These are phyloP conservation scores for Muscina levida DNA, from an alignment of 2,888 invertebrate species.

Conservation along the genomic window DNA sequence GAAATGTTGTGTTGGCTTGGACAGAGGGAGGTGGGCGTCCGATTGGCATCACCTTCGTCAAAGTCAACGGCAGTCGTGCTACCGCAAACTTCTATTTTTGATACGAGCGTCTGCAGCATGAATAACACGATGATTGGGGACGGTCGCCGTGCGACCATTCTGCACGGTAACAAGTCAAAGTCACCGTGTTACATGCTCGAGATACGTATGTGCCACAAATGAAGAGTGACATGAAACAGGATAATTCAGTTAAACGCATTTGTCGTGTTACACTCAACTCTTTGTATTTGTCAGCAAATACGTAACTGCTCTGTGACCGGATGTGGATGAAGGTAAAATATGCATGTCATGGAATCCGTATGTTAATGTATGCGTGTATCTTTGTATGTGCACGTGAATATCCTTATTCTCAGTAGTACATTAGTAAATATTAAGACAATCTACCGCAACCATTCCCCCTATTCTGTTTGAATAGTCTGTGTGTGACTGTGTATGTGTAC, in stretches of 20 bases:
- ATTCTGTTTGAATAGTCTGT: too few species aligned
- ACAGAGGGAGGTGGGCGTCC: background rate
- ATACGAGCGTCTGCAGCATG: conserved; percentile 19
- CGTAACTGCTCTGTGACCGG: conserved; percentile 11
- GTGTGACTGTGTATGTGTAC: too few species aligned
- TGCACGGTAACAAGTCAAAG: conserved; percentile 51
- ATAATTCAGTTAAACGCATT: conserved; percentile 73
- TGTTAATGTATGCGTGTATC: conserved; percentile 7
- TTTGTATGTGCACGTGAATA: background rate
- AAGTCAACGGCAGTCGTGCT: conserved; percentile 47
- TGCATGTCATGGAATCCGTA: conserved; percentile 4
- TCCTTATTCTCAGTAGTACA: conserved; percentile 34
- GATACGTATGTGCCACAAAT: conserved; percentile 72
- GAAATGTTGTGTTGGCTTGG: background rate
- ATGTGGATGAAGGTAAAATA: conserved; percentile 33
- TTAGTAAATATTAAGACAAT: conserved; percentile 55
- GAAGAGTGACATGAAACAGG: conserved; percentile 76
- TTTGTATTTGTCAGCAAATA: conserved; percentile 28
- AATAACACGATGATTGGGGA: conserved; percentile 13
- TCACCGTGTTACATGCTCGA: conserved; percentile 51
- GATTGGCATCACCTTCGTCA: conserved; percentile 44
- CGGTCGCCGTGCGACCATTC: background rate
- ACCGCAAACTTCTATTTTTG: conserved; percentile 5
- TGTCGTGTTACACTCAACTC: conserved; percentile 48
- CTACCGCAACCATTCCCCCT: conserved; percentile 36